Percentiles rank a stretch among this genome's conserved stretches.
Conservation (phyloP, 2,888 invertebrate species). For the Eupithecia vulgata region DNA sequence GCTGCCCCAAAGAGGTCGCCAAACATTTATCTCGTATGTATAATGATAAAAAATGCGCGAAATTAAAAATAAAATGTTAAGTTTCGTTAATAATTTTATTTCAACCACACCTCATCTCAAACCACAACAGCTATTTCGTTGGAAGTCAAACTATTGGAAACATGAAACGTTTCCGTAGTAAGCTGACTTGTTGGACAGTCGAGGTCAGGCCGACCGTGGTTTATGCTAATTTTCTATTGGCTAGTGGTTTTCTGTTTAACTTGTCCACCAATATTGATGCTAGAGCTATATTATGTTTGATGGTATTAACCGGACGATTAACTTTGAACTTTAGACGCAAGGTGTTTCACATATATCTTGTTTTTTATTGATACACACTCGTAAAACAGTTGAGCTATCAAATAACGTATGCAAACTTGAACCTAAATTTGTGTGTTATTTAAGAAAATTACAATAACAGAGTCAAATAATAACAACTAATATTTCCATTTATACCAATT, state of each 20-base stretch:
- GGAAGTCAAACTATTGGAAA: constrained; percentile 11
- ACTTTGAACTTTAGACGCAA: constrained; percentile 16
- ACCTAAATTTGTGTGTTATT: background rate
- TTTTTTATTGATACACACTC: background rate
- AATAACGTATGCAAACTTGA: background rate
- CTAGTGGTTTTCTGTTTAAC: constrained; percentile 36
- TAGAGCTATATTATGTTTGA: constrained; percentile 32
- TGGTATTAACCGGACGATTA: constrained; percentile 20
- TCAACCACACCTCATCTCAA: background rate
- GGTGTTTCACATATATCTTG: background rate
- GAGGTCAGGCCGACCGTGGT: constrained; percentile 37
- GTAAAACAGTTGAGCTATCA: background rate
- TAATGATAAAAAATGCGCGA: background rate
- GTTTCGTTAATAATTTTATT: background rate
- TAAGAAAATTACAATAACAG: too few species aligned
- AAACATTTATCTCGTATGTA: background rate
- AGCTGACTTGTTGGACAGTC: constrained; percentile 34
- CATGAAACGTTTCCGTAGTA: constrained; percentile 17
- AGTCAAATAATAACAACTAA: too few species aligned
- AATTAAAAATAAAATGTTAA: background rate
- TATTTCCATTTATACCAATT: too few species aligned
- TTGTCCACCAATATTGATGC: constrained; percentile 39
- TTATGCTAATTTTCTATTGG: constrained; percentile 46
- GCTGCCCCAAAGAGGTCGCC: too few species aligned
- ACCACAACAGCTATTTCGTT: constrained; percentile 6